Conservation (phyloP, 2,888 invertebrate species). For the Troides oblongomaculatus region DNA sequence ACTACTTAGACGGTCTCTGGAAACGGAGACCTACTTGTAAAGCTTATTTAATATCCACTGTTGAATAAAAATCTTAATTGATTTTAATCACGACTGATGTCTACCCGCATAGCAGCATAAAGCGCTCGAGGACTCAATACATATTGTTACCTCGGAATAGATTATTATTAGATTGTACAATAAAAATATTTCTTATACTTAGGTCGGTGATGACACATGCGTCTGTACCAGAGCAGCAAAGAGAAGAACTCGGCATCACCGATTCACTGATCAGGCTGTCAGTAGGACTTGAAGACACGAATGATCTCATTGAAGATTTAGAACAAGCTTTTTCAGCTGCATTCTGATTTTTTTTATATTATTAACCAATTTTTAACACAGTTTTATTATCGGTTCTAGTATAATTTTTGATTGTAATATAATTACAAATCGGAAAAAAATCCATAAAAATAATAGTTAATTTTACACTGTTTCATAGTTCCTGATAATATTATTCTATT, state of each 20-base stretch:
- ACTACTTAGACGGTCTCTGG: no score
- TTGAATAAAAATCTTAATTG: no score
- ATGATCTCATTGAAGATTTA: slow-evolving; percentile 92
- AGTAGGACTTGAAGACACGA: slow-evolving; percentile 92
- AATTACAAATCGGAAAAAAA: slow-evolving; percentile 19
- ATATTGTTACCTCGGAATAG: no score
- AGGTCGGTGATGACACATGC: slow-evolving; percentile 97
- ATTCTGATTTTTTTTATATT: slow-evolving; percentile 43
- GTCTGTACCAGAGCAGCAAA: slow-evolving; percentile 88
- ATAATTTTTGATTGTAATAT: slow-evolving; percentile 18
- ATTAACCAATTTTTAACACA: slow-evolving; percentile 1
- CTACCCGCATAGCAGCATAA: no score
- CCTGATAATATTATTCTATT: slow-evolving; percentile 12
- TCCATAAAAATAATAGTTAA: slow-evolving; percentile 11
- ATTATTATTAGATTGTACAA: no score
- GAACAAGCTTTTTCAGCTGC: slow-evolving; percentile 86
- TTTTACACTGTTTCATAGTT: slow-evolving; percentile 3
- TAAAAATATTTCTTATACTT: slow-evolving; percentile 36
- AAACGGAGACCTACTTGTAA: no score
- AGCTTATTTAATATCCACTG: no score
- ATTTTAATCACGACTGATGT: no score
- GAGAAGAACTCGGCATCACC: slow-evolving; percentile 87
- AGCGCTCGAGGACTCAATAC: no score
- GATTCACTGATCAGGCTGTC: slow-evolving; percentile 92
- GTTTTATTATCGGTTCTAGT: slow-evolving; percentile 9